Conservation (phyloP, 2,888 invertebrate species). For the Rhabditoides inermis region DNA sequence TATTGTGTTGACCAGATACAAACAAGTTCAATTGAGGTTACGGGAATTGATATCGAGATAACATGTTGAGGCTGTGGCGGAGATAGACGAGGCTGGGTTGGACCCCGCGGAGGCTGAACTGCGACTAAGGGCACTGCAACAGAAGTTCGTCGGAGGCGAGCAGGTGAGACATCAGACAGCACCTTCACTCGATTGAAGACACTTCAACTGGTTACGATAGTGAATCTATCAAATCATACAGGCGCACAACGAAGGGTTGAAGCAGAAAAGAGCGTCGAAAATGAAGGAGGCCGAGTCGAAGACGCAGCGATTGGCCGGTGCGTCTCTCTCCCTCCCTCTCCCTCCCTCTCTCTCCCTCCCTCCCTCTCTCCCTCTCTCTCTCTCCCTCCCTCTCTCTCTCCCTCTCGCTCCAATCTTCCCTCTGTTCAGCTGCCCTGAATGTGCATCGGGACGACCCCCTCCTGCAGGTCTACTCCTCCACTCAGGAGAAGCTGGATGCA, state of each 20-base stretch:
- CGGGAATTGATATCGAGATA: too few relatives aligned
- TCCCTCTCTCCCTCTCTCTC: too few relatives aligned
- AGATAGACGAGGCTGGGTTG: constrained; percentile 10
- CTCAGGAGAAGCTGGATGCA: constrained; percentile 69
- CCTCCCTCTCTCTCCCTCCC: too few relatives aligned
- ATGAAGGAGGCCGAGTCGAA: constrained; percentile 66
- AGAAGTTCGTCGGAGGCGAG: constrained; percentile 73
- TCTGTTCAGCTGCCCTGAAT: constrained; percentile 44
- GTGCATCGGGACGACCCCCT: constrained; percentile 67
- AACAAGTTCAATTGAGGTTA: too few relatives aligned
- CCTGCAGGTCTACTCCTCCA: constrained; percentile 67
- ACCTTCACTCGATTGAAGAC: neutral
- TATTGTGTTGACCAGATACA: too few relatives aligned
- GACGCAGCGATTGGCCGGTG: constrained; percentile 52
- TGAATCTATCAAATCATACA: constrained; percentile 32
- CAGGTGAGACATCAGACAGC: constrained; percentile 24
- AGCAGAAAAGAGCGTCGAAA: constrained; percentile 65
- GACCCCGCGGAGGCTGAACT: constrained; percentile 43
- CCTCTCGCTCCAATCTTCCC: too few relatives aligned
- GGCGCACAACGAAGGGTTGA: constrained; percentile 66
- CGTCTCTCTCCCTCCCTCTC: too few relatives aligned
- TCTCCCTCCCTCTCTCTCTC: too few relatives aligned
- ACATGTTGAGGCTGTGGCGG: too few relatives aligned
- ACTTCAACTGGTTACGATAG: neutral
- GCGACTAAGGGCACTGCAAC: constrained; percentile 63